phyloP scores from a whole-genome alignment of 2,888 invertebrate species.

The Ormyrus pomaceus region DNA sequence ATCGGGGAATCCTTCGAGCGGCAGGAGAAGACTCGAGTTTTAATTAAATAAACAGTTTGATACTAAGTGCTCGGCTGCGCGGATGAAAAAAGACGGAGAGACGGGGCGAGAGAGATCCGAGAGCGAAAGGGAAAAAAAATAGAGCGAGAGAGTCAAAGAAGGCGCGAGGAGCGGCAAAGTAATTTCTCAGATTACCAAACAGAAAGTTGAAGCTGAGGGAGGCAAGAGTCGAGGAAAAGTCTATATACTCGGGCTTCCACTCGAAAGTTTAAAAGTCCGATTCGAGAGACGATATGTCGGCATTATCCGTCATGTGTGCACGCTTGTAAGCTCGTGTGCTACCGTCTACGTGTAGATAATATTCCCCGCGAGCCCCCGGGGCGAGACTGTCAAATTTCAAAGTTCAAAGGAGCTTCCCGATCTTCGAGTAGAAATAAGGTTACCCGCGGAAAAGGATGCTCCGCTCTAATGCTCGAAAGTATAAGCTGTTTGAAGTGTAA shows the following conservation, averaged over 20 bases:
- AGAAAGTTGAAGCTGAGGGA: slow-evolving; percentile 39
- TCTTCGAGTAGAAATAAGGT: slow-evolving; percentile 39
- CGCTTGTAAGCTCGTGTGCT: neutral
- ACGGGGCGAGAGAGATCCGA: neutral
- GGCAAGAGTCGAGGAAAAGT: slow-evolving; percentile 17
- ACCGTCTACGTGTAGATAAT: slow-evolving; percentile 16
- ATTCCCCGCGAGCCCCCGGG: slow-evolving; percentile 13
- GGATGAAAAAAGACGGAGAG: neutral
- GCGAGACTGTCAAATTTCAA: slow-evolving; percentile 42
- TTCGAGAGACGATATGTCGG: slow-evolving; percentile 32
- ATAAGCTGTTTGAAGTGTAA: slow-evolving; percentile 32
- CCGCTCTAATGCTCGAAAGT: neutral
- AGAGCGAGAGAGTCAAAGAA: neutral
- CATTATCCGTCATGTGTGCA: slow-evolving; percentile 30
- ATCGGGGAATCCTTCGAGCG: neutral
- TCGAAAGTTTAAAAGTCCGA: slow-evolving; percentile 44
- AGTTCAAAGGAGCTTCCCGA: slow-evolving; percentile 45
- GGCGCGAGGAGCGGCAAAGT: slow-evolving; percentile 37
- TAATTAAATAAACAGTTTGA: slow-evolving; percentile 52
- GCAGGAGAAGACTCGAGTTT: slow-evolving; percentile 32
- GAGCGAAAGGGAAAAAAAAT: neutral
- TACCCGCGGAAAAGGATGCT: slow-evolving; percentile 4
- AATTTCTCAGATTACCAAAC: slow-evolving; percentile 54
- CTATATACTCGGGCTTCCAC: neutral
- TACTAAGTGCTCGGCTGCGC: neutral